Conservation (phyloP, 2,888 invertebrate species). For the Eristalinus sepulchralis region DNA sequence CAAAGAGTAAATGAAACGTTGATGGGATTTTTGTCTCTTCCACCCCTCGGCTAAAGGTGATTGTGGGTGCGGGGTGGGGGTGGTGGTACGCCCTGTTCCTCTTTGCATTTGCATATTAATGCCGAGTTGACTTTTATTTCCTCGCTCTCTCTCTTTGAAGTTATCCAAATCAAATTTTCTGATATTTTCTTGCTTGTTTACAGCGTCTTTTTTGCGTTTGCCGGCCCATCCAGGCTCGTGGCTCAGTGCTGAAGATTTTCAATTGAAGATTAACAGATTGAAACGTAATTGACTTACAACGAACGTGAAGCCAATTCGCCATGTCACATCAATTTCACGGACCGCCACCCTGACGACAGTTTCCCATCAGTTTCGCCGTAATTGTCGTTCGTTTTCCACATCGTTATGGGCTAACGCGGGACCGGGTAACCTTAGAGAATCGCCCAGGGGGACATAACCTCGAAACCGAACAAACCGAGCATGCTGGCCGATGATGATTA, state of each 20-base stretch:
- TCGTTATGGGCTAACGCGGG: conserved; percentile 46
- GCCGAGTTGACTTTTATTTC: conserved; percentile 62
- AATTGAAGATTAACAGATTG: conserved; percentile 62
- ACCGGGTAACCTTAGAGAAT: conserved; percentile 29
- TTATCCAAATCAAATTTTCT: conserved; percentile 51
- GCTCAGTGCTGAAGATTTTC: conserved; percentile 33
- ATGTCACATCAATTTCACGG: conserved; percentile 65
- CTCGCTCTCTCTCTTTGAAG: conserved; percentile 57
- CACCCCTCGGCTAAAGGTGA: conserved; percentile 19
- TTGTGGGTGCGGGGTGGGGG: no score
- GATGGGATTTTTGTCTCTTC: conserved; percentile 58
- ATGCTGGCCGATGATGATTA: conserved; percentile 77
- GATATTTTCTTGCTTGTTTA: conserved; percentile 13
- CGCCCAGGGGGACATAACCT: conserved; percentile 41
- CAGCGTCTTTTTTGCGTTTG: background rate
- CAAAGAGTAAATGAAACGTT: conserved; percentile 65
- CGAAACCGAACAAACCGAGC: conserved; percentile 35
- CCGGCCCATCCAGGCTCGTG: no score
- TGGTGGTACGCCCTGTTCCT: conserved; percentile 14
- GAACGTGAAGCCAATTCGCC: conserved; percentile 35
- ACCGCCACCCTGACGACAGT: conserved; percentile 51
- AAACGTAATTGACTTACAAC: conserved; percentile 49
- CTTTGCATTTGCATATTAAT: conserved; percentile 66
- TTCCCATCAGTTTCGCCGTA: conserved; percentile 40
- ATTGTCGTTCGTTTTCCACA: conserved; percentile 59